Percentiles rank a stretch among this genome's conserved stretches.
Conservation (phyloP, 1,140 invertebrate genomes). For the Euwallacea fornicatus region DNA sequence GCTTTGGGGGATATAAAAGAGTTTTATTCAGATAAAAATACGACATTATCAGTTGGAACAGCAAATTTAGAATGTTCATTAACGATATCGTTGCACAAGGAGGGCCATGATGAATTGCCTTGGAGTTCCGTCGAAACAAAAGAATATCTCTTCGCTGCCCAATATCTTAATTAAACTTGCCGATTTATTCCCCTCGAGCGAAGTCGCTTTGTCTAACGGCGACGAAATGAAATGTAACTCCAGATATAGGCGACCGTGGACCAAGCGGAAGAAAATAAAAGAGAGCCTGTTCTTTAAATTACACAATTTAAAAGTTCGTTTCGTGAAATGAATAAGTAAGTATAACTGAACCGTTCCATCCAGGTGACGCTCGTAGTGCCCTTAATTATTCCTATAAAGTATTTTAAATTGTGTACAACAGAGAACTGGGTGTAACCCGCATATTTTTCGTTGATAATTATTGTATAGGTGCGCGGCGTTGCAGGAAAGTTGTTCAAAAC, state of each 20-base stretch:
- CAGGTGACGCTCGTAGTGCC: not conserved
- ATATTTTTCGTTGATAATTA: too few species aligned
- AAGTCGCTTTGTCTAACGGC: slow-evolving; percentile 47
- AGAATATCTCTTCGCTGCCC: slow-evolving; percentile 52
- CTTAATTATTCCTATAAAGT: too few species aligned
- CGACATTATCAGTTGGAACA: slow-evolving; percentile 43
- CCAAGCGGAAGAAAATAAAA: slow-evolving; percentile 47
- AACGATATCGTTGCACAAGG: slow-evolving; percentile 47
- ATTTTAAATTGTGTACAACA: too few species aligned
- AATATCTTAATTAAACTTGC: slow-evolving; percentile 56
- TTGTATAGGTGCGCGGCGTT: too few species aligned
- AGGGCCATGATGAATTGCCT: slow-evolving; percentile 52
- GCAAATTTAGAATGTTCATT: slow-evolving; percentile 54
- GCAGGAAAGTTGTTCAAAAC: too few species aligned
- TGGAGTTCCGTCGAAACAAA: slow-evolving; percentile 50
- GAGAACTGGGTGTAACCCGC: too few species aligned
- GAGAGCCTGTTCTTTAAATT: slow-evolving; percentile 52
- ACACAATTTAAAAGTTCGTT: slow-evolving; percentile 54
- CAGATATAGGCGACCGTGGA: slow-evolving; percentile 36
- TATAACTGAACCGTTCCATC: not conserved
- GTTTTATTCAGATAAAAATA: slow-evolving; percentile 41
- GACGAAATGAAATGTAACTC: slow-evolving; percentile 49
- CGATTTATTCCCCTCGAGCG: slow-evolving; percentile 50
- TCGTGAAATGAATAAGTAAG: slow-evolving; percentile 54
- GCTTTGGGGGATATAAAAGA: slow-evolving; percentile 19